Evolutionary conservation across 2,113 vertebrate genomes (phyloP).

Genomic region (Fregata magnificens): DNA sequence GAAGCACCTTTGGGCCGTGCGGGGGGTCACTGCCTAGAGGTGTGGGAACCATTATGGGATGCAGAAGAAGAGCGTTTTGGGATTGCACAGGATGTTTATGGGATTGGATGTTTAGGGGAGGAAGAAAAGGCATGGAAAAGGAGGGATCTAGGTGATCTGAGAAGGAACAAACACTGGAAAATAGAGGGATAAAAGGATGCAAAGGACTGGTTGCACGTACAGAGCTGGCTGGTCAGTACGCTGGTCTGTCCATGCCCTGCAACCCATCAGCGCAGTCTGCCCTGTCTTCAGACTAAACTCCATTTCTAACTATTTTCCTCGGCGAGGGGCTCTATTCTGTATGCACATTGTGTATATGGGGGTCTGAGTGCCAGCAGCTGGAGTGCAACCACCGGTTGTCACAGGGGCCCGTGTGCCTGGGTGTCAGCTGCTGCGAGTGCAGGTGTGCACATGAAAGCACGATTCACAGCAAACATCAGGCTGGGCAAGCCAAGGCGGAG

Average conservation of each 20-base stretch:
- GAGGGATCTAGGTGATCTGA: neutral
- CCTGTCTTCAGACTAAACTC: neutral
- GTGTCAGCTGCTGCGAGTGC: neutral
- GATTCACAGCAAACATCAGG: fast-evolving
- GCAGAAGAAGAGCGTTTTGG: neutral
- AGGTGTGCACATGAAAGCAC: fast-evolving
- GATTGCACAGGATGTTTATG: neutral
- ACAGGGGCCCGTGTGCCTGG: neutral
- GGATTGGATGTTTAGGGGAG: neutral
- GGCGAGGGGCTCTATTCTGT: neutral
- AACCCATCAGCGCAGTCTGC: neutral
- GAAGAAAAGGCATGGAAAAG: neutral
- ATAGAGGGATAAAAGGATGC: neutral
- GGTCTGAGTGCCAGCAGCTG: neutral
- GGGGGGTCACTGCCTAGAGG: fast-evolving
- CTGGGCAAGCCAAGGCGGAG: fast-evolving
- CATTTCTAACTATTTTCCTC: neutral
- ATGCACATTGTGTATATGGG: no score
- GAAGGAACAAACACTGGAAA: neutral
- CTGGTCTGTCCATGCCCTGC: neutral
- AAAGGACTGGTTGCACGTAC: neutral
- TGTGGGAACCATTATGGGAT: neutral
- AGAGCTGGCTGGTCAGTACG: neutral
- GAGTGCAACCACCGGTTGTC: neutral
- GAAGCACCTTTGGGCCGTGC: neutral